Evolutionary conservation across 92 coral and sea anemone genomes (phyloP).

Genomic region (Nematostella vectensis): DNA sequence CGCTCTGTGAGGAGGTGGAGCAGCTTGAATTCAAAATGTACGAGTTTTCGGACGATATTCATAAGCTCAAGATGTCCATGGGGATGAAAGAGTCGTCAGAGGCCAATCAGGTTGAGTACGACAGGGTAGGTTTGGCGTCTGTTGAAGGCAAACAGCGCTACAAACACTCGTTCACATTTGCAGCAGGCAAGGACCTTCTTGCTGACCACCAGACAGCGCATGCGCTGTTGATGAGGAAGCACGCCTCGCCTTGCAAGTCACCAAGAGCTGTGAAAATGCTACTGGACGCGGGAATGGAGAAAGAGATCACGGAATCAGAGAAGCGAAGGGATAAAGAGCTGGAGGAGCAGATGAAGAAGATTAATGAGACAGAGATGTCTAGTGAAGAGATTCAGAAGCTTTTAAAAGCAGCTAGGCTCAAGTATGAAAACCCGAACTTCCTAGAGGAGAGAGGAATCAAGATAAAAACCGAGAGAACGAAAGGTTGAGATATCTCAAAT

Average conservation of each 20-base stretch:
- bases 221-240: conserved; percentile 48
- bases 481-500: neutral
- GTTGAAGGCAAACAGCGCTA: conserved; percentile 20
- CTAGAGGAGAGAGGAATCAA: conserved; percentile 45
- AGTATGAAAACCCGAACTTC: conserved; percentile 64
- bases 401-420: conserved; percentile 55
- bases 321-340: conserved; percentile 15
- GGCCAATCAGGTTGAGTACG: neutral
- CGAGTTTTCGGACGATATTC: conserved; percentile 74
- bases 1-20: conserved; percentile 67
- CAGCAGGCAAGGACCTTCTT: conserved; percentile 44
- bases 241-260: conserved; percentile 58
- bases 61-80: conserved; percentile 53
- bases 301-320: conserved; percentile 38
- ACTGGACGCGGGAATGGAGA: conserved; percentile 22
- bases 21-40: conserved; percentile 63
- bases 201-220: conserved; percentile 45
- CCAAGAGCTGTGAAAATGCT: conserved; percentile 24
- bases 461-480: conserved; percentile 28
- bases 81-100: conserved; percentile 40
- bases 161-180: conserved; percentile 36
- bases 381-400: conserved; percentile 79
- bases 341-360: conserved; percentile 31
- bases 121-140: neutral
- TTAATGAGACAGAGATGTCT: conserved; percentile 58